Percentiles rank a stretch among this genome's conserved stretches.
phyloP scores from a whole-genome alignment of 2,113 vertebrate species.

The Chamaetylas fuelleborni region DNA sequence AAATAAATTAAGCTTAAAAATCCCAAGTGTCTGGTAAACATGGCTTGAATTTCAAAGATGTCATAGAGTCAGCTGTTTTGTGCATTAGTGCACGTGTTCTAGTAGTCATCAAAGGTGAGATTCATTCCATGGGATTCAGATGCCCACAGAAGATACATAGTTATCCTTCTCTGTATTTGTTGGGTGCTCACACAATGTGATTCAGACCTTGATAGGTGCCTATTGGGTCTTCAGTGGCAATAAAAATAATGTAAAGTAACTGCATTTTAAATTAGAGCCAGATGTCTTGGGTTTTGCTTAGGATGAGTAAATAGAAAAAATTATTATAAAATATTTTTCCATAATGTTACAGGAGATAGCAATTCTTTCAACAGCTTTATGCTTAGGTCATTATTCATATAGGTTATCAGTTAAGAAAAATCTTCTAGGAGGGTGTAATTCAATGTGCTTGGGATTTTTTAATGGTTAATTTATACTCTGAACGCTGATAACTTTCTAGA shows the following conservation, averaged over 20 bases:
- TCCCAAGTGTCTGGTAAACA: neutral
- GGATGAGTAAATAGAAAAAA: neutral
- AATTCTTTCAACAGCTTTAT: neutral
- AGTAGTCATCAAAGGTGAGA: neutral
- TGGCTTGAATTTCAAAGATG: neutral
- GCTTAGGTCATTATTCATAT: accelerated
- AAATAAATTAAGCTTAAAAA: neutral
- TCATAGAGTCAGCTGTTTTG: neutral
- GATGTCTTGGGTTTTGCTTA: neutral
- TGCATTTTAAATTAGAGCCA: neutral
- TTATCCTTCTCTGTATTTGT: neutral
- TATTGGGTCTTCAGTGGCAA: neutral
- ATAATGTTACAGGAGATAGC: neutral
- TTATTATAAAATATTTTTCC: neutral
- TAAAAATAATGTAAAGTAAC: neutral
- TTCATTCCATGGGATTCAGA: neutral
- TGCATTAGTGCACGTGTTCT: neutral
- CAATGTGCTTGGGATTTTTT: neutral
- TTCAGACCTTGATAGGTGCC: neutral
- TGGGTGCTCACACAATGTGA: neutral
- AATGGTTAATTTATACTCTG: neutral
- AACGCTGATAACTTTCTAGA: neutral
- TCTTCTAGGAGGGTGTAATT: neutral
- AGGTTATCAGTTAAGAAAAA: neutral
- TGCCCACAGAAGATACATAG: neutral